Evolutionary conservation across 2,888 invertebrate genomes (phyloP).

Genomic region (Idaea aversata): DNA sequence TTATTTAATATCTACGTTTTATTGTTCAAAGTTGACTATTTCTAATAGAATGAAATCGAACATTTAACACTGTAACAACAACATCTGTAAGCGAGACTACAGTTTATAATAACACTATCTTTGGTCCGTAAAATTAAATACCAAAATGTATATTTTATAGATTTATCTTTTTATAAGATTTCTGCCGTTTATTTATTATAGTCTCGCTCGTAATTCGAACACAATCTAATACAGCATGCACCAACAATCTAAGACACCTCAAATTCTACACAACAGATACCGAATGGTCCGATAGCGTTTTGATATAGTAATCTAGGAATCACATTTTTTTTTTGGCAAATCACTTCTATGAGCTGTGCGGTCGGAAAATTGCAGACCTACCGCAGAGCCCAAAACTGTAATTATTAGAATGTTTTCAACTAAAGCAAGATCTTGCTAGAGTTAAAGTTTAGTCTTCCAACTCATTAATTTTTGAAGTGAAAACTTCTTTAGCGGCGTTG

Average conservation of each 20-base stretch:
- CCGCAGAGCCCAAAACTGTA: no score
- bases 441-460: no score
- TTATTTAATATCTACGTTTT: no score
- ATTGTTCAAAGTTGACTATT: neutral
- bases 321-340: conserved; percentile 78
- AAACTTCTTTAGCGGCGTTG: no score
- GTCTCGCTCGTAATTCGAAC: conserved; percentile 43
- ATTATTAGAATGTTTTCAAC: no score
- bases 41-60: conserved; percentile 33
- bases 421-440: no score
- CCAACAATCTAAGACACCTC: conserved; percentile 75
- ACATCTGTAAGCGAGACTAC: conserved; percentile 51
- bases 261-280: conserved; percentile 58
- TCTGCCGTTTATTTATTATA: conserved; percentile 28
- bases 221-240: conserved; percentile 59
- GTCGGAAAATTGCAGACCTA: neutral
- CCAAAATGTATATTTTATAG: conserved; percentile 18
- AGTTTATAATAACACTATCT: conserved; percentile 44
- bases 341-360: conserved; percentile 59
- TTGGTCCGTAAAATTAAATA: conserved; percentile 53
- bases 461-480: no score
- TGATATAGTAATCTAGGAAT: conserved; percentile 50
- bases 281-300: conserved; percentile 65
- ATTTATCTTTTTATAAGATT: conserved; percentile 14
- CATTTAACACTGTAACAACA: conserved; percentile 70